Evolutionary conservation across 2,113 vertebrate species (phyloP).

Genomic region (Amphiprion ocellaris): DNA sequence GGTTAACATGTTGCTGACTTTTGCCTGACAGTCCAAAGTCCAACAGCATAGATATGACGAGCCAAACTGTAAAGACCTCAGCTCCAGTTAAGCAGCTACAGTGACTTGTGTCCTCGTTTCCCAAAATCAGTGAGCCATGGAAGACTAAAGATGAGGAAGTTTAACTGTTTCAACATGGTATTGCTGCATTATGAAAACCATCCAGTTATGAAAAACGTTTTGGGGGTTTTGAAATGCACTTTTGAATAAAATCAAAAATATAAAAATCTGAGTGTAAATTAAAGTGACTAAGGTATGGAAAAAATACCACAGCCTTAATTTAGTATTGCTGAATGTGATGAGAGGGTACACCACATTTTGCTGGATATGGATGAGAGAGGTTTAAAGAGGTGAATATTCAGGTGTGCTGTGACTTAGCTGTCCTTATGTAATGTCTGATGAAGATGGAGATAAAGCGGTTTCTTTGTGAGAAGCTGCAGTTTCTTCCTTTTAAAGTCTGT

Average conservation of each 20-base stretch:
- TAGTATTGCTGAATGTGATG: slow-evolving; percentile 68
- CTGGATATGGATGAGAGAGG: slow-evolving; percentile 55
- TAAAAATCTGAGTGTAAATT: slow-evolving; percentile 17
- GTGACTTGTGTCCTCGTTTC: background rate
- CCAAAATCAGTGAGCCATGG: slow-evolving; percentile 27
- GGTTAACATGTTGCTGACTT: slow-evolving; percentile 28
- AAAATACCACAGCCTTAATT: slow-evolving; percentile 20
- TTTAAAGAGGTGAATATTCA: background rate
- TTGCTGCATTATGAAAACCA: slow-evolving; percentile 13
- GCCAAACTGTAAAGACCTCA: background rate
- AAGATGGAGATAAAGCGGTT: slow-evolving; percentile 98
- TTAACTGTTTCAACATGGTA: slow-evolving; percentile 9
- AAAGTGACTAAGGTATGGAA: background rate
- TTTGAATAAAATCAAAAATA: slow-evolving; percentile 13
- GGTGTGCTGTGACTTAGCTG: slow-evolving; percentile 76
- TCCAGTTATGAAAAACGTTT: no score
- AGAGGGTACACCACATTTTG: slow-evolving; percentile 42
- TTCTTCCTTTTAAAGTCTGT: slow-evolving; percentile 99
- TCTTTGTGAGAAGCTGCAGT: slow-evolving; percentile 97
- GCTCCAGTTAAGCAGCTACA: slow-evolving; percentile 17
- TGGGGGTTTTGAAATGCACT: background rate
- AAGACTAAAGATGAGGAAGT: slow-evolving; percentile 53
- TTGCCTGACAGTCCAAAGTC: slow-evolving; percentile 21
- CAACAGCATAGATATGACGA: background rate
- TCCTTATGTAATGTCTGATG: slow-evolving; percentile 97